A percentile compares a stretch with the other conserved stretches of the same genome.
phyloP scores from a whole-genome alignment of 1,140 invertebrate genomes.

The Solen grandis region DNA sequence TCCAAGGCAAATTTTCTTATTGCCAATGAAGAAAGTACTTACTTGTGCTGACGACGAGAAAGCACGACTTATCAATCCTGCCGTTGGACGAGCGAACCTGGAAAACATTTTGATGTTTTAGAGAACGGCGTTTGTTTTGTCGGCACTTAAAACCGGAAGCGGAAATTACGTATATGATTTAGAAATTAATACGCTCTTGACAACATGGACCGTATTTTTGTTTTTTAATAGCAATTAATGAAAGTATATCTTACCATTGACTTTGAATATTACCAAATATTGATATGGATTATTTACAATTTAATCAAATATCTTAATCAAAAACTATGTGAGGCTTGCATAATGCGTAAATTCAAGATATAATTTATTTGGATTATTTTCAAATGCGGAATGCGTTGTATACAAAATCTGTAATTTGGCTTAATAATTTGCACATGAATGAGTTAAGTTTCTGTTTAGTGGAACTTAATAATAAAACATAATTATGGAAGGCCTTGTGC shows the following conservation, averaged over 20 bases:
- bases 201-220: slow-evolving; percentile 62
- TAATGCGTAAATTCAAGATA: too few species aligned
- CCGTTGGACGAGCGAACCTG: slow-evolving; percentile 61
- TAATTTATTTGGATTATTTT: slow-evolving; percentile 34
- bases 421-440: slow-evolving; percentile 34
- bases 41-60: slow-evolving; percentile 67
- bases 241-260: too few species aligned
- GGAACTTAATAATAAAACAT: not conserved
- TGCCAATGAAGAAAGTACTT: too few species aligned
- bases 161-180: slow-evolving; percentile 7
- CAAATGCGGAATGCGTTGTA: slow-evolving; percentile 56
- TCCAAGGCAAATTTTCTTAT: too few species aligned
- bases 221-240: too few species aligned
- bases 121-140: not conserved
- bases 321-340: too few species aligned
- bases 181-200: slow-evolving; percentile 69
- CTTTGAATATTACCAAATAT: too few species aligned
- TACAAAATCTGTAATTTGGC: slow-evolving; percentile 59
- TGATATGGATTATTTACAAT: too few species aligned
- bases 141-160: slow-evolving; percentile 20
- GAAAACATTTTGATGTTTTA: slow-evolving; percentile 69
- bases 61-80: slow-evolving; percentile 56
- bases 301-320: too few species aligned
- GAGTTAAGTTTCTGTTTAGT: not conserved
- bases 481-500: slow-evolving; percentile 65